Percentiles rank a stretch among this genome's conserved stretches.
Conservation (phyloP, 2,797 vertebrate genomes). For the Champsocephalus gunnari region DNA sequence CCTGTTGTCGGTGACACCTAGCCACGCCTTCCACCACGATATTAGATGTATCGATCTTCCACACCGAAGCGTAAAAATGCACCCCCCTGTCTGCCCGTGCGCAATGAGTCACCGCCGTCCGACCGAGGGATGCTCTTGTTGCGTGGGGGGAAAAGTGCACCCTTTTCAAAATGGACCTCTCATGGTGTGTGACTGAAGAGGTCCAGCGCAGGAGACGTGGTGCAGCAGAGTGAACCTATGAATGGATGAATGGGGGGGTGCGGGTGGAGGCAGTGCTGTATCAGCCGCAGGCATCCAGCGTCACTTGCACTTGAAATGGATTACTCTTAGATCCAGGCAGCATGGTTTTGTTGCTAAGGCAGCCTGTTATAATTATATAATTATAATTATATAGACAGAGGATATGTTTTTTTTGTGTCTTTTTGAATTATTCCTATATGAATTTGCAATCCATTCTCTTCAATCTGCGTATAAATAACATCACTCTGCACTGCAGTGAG, state of each 20-base stretch:
- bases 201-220: slow-evolving; percentile 43
- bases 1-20: slow-evolving; percentile 73
- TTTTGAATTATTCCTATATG: slow-evolving; percentile 5
- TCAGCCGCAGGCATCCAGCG: slow-evolving; percentile 40
- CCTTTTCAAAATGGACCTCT: slow-evolving; percentile 47
- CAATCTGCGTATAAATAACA: too few relatives aligned
- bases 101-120: slow-evolving; percentile 70
- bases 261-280: slow-evolving; percentile 31
- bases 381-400: not conserved
- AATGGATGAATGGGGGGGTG: slow-evolving; percentile 52
- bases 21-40: slow-evolving; percentile 82
- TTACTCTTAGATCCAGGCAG: slow-evolving; percentile 33
- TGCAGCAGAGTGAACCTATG: slow-evolving; percentile 57
- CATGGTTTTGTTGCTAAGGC: not conserved
- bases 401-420: slow-evolving; percentile 1
- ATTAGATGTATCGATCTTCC: slow-evolving; percentile 62
- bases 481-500: too few relatives aligned
- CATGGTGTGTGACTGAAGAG: slow-evolving; percentile 37
- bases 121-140: slow-evolving; percentile 26
- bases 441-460: not conserved
- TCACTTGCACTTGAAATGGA: slow-evolving; percentile 45
- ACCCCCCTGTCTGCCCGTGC: slow-evolving; percentile 50
- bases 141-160: slow-evolving; percentile 32
- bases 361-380: not conserved
- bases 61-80: slow-evolving; percentile 44